Base-by-base conservation (phyloP, 2,113 vertebrate genomes). In the Neopipo cinnamomea region DNA sequence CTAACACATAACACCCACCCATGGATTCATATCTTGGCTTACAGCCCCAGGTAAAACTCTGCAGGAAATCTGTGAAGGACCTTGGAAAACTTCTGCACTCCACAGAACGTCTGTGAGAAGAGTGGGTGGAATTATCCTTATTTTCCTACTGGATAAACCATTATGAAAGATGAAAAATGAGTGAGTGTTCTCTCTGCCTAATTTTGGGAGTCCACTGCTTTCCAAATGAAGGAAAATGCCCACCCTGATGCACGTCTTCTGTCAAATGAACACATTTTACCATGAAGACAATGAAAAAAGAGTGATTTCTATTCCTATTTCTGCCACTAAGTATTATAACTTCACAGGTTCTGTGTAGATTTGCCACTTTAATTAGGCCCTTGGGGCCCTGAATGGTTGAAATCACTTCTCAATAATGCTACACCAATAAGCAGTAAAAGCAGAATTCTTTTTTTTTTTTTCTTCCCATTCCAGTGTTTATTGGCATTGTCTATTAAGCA, bases 181-280 rank as follows among this genome's bases (percentile, higher is more conserved):
- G 8, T 0, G 1, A 85, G 17, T 0, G 0, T 62, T 59, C 50
- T n/a, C 37, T 50, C 66, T 71, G 47, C 30, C 13, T 49, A 5
- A 20, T 31, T 72, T 75, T 56, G 18, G 14, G 44, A 49, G 22
- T 16, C 70, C 56, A 11, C 23, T 78, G 65, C 65, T 78, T 83
- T 61, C 61, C 62, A 82, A 33, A 44, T 15, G 17, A 75, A 39
- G n/a, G 59, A 55, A 89, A 67, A 71, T 30, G 2, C 24, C 35
- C 42, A 55, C 59, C 33, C 33, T 67, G 50, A 39, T 70, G 56
- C 33, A 65, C 35, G 14, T 35, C 8, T 46, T 21, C 59, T 61
- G 13, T 35, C 35, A 33, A 63, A 88, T 28, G 12, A 72, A 75
- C 35, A 68, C 14, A 49, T 65, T 89, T 89, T 67, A 75, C 49